phyloP scores from a whole-genome alignment of 2,797 vertebrate species.

The Epinephelus malabaricus region DNA sequence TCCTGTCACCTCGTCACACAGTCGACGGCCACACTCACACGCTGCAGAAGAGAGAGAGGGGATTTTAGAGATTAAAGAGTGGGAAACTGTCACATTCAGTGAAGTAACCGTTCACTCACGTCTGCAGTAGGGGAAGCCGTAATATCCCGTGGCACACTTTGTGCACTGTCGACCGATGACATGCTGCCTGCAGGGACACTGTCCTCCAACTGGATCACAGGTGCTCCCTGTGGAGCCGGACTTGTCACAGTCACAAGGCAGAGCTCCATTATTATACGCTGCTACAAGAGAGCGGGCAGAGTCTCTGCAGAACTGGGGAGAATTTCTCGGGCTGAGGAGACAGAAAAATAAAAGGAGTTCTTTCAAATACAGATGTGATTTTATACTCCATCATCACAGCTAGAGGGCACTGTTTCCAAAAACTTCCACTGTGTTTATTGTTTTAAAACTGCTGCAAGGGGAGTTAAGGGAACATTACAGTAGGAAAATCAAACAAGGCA shows the following conservation, averaged over 20 bases:
- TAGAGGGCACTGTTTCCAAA: conserved; percentile 71
- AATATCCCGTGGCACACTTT: conserved; percentile 91
- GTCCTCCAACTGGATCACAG: conserved; percentile 90
- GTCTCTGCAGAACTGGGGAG: conserved; percentile 89
- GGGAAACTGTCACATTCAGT: not conserved
- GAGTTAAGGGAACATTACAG: not conserved
- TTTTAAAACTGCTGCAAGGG: not conserved
- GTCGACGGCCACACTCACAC: conserved; percentile 88
- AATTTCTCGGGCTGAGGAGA: conserved; percentile 83
- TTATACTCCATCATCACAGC: conserved; percentile 8
- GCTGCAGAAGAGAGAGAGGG: conserved; percentile 73
- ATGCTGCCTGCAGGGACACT: conserved; percentile 89
- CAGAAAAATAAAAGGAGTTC: conserved; percentile 28
- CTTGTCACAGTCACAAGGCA: conserved; percentile 89
- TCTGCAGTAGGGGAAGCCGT: conserved; percentile 93
- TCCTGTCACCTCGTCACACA: conserved; percentile 93
- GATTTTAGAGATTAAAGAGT: not conserved
- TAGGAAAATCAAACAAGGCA: not conserved
- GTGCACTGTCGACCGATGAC: conserved; percentile 91
- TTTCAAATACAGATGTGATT: conserved; percentile 12
- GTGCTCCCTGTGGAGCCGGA: conserved; percentile 77
- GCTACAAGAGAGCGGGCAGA: conserved; percentile 90
- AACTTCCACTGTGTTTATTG: not conserved
- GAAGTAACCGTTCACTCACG: conserved; percentile 83
- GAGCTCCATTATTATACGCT: conserved; percentile 90